phyloP scores from a whole-genome alignment of 2,113 vertebrate genomes.

The Phainopepla nitens region DNA sequence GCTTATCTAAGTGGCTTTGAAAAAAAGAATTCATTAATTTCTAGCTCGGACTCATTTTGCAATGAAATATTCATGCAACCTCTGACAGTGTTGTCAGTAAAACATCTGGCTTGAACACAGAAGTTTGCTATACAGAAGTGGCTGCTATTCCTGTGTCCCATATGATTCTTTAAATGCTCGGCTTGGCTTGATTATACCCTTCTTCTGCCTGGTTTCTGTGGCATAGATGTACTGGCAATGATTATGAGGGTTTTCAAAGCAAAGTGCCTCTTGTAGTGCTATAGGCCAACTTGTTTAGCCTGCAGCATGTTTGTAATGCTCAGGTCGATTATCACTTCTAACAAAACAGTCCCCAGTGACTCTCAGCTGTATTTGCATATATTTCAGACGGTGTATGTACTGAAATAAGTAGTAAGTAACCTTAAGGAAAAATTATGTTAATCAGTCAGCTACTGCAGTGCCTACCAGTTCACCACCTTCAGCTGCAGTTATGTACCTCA shows the following conservation, averaged over 20 bases:
- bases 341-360: conserved; percentile 24
- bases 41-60: neutral
- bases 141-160: neutral
- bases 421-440: neutral
- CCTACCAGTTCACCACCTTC: neutral
- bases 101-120: conserved; percentile 43
- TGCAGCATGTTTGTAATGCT: conserved; percentile 11
- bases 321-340: conserved; percentile 24
- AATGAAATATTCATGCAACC: conserved; percentile 30
- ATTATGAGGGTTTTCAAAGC: conserved; percentile 36
- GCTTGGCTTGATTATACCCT: neutral
- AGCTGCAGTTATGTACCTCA: neutral
- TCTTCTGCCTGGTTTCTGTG: neutral
- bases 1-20: neutral
- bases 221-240: neutral
- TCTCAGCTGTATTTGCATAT: neutral
- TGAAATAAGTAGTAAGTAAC: neutral
- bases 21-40: neutral
- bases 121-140: neutral
- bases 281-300: conserved; percentile 47
- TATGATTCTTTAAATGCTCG: conserved; percentile 19
- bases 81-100: conserved; percentile 22
- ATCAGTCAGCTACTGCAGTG: neutral
- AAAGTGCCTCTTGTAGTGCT: neutral
- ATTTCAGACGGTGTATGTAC: neutral